Evolutionary conservation across 2,888 invertebrate genomes (phyloP).

Genomic region (Willowsia nigromaculata): DNA sequence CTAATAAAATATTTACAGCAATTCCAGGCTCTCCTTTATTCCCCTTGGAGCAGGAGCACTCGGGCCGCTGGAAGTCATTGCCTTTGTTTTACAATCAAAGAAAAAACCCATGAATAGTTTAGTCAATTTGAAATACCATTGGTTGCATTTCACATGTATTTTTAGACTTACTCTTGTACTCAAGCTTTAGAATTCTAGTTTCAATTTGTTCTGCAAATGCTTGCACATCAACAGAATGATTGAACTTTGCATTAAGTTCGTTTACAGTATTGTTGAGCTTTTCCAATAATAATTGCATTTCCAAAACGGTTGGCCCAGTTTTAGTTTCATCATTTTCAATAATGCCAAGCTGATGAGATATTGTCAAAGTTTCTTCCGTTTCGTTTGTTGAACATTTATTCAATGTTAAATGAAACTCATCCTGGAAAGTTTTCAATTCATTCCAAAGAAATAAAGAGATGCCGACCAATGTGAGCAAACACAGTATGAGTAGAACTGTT

Average conservation of each 20-base stretch:
- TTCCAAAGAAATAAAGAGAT: conserved; percentile 47
- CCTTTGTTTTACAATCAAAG: neutral
- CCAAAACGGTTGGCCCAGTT: neutral
- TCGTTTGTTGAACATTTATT: neutral
- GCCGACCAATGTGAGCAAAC: neutral
- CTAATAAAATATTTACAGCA: neutral
- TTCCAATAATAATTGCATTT: neutral
- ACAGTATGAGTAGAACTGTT: conserved; percentile 43
- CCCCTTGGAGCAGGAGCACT: conserved; percentile 23
- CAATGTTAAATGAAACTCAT: neutral
- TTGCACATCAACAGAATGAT: neutral
- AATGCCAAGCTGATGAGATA: neutral
- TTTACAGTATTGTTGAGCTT: neutral
- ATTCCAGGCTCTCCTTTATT: conserved; percentile 33
- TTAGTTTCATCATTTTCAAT: neutral
- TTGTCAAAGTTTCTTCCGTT: neutral
- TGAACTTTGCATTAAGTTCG: neutral
- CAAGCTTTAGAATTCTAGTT: neutral
- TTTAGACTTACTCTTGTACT: neutral
- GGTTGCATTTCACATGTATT: no score
- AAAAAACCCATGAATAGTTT: neutral
- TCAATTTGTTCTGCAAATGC: neutral
- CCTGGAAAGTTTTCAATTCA: conserved; percentile 23
- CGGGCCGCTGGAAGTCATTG: neutral
- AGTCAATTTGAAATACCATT: neutral